Percentiles rank a stretch among this genome's conserved stretches.
Evolutionary conservation across 2,888 invertebrate genomes (phyloP).

Genomic region (Microplitis deprimator): DNA sequence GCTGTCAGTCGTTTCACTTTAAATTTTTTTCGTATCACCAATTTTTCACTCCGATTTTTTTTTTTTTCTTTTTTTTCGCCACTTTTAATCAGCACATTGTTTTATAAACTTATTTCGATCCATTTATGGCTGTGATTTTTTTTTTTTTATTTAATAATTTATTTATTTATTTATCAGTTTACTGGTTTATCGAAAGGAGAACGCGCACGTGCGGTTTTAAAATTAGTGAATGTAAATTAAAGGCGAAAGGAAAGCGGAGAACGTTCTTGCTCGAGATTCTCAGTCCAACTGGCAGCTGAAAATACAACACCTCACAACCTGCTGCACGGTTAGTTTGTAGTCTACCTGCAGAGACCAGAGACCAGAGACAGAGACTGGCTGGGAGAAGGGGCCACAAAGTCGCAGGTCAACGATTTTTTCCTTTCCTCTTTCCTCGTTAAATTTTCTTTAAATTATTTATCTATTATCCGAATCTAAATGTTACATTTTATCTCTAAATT

Average conservation of each 20-base stretch:
- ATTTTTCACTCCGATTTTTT: neutral
- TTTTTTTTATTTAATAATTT: neutral
- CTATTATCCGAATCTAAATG: too few relatives aligned
- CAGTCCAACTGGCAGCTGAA: constrained; percentile 70
- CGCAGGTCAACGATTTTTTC: constrained; percentile 17
- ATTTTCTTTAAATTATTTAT: neutral
- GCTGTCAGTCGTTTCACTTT: constrained; percentile 31
- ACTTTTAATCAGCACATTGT: neutral
- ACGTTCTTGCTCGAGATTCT: constrained; percentile 66
- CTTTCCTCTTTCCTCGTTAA: neutral
- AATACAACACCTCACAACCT: constrained; percentile 67
- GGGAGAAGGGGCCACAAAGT: neutral
- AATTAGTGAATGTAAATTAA: neutral
- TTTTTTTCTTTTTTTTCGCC: neutral
- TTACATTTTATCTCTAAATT: too few relatives aligned
- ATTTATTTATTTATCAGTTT: neutral
- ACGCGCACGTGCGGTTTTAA: neutral
- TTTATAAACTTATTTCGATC: constrained; percentile 3
- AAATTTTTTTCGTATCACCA: constrained; percentile 27
- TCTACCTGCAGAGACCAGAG: constrained; percentile 61
- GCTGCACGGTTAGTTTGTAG: constrained; percentile 55
- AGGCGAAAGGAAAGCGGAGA: constrained; percentile 33
- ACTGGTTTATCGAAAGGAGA: neutral
- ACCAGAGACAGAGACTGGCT: constrained; percentile 46
- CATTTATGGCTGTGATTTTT: neutral